Evolutionary conservation across 2,888 invertebrate genomes (phyloP), one percentile per base, ranked within the genome.

Genomic region (Chloromyia formosa): DNA sequence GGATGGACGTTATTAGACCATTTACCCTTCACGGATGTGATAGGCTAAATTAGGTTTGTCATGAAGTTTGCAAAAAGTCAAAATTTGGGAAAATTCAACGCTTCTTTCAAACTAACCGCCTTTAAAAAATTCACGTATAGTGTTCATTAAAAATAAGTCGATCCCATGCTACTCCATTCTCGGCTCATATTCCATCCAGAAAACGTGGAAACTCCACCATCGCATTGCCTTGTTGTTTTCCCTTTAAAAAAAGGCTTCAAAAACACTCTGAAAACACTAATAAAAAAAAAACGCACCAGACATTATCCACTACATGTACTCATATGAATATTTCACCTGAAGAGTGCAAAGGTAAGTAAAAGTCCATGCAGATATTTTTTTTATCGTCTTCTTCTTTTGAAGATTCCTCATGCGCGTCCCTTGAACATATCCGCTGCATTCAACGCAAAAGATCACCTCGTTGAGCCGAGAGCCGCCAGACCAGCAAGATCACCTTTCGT

Each of bases 331-430:
- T 40, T 71, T 58, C 71, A 71, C 71, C 71, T 71, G 71, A 40
- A 58, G 71, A 71, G 71, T 71, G 58, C 71, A 71, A 71, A 71
- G 58, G 71, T 58, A 71, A 56, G 71, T 58, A 71, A 42, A 71
- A 71, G 58, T 71, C 23, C 58, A 35, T 68, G 16, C 12, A 14
- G 49, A 10, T 23, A 16, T 54, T 69, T 9, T 58, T 35, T 22
- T 58, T 58, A 1, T 58, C 58, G 14, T 60, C n/a, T 60, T 60
- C 27, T 60, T 60, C n/a, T 60, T 60, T 60, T 56, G 56, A 18
- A 56, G 22, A 22, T 20, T 20, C 23, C 49, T 66, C 45, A 20
- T 20, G 23, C 45, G 45, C 49, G 49, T 66, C 62, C 62, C 62
- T 64, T 61, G 27, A 7, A 10, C 27, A 18, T 14, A 56, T 53